These are phyloP conservation scores for Melierax canorus DNA, from an alignment of 2,113 vertebrate species.

Conservation along the genomic window DNA sequence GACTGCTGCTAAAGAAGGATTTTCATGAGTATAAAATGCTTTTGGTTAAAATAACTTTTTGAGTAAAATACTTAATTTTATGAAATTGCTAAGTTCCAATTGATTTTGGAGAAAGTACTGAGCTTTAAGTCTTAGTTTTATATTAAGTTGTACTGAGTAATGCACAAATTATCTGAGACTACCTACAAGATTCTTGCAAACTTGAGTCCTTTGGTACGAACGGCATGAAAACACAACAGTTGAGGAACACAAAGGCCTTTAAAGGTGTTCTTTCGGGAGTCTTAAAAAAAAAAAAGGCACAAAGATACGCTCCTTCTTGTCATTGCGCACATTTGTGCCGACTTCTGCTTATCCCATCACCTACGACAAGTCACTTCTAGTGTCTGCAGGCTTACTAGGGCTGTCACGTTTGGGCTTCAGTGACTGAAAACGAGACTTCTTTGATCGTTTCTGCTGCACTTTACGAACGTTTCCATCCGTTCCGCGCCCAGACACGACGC, in stretches of 20 bases:
- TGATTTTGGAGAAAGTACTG: neutral
- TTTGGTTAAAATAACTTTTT: neutral
- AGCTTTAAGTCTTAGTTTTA: neutral
- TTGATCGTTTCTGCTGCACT: rapidly evolving
- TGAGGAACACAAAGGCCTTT: neutral
- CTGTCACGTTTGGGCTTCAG: rapidly evolving
- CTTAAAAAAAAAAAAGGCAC: rapidly evolving
- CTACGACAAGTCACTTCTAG: neutral
- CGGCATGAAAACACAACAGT: neutral
- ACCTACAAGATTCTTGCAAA: neutral
- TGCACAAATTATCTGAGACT: neutral
- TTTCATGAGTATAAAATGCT: neutral
- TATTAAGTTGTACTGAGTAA: neutral
- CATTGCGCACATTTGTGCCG: neutral
- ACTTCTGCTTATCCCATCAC: neutral
- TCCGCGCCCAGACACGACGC: rapidly evolving
- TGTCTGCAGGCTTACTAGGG: neutral
- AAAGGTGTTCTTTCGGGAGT: neutral
- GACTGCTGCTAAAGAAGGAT: neutral
- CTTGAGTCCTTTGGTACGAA: neutral
- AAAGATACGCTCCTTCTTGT: rapidly evolving
- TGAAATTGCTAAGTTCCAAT: rapidly evolving
- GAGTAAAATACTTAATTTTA: neutral
- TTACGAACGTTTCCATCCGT: rapidly evolving
- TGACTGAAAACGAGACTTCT: too few relatives aligned